Percentiles rank a stretch among this genome's conserved stretches.
Evolutionary conservation across 2,888 invertebrate genomes (phyloP).

Genomic region (Drosophila macrothrix): DNA sequence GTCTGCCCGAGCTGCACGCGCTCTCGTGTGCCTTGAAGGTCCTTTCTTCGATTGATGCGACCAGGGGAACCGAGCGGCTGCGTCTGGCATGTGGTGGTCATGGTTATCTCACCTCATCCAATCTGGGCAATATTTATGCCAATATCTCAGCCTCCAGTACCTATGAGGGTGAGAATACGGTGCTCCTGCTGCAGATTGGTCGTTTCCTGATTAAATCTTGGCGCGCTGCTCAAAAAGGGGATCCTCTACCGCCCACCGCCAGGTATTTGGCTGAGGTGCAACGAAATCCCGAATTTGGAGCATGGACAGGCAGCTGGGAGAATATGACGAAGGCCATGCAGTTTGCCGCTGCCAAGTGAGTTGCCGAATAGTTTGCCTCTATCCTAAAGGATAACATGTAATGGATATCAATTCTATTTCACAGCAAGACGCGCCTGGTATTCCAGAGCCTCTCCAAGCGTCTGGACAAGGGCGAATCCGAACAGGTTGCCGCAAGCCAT

Average conservation of each 20-base stretch:
- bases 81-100: conserved; percentile 97
- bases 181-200: conserved; percentile 95
- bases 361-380: not conserved
- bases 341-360: conserved; percentile 85
- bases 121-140: conserved; percentile 92
- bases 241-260: conserved; percentile 89
- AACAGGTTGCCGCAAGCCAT: conserved; percentile 94
- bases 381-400: not conserved
- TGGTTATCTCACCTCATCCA: conserved; percentile 94
- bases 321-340: conserved; percentile 85
- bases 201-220: conserved; percentile 92
- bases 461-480: conserved; percentile 88
- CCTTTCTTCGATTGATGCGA: conserved; percentile 90
- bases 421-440: conserved; percentile 90
- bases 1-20: conserved; percentile 94
- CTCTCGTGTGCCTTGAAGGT: conserved; percentile 96
- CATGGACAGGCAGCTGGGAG: conserved; percentile 80
- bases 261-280: conserved; percentile 86
- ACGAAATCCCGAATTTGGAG: conserved; percentile 57
- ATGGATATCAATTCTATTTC: not conserved
- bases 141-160: conserved; percentile 94
- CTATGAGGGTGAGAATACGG: conserved; percentile 98
- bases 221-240: conserved; percentile 88
- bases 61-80: conserved; percentile 91
- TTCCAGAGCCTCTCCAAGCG: conserved; percentile 89